phyloP scores from a whole-genome alignment of 2,888 invertebrate species.

The Diaprepes abbreviatus region DNA sequence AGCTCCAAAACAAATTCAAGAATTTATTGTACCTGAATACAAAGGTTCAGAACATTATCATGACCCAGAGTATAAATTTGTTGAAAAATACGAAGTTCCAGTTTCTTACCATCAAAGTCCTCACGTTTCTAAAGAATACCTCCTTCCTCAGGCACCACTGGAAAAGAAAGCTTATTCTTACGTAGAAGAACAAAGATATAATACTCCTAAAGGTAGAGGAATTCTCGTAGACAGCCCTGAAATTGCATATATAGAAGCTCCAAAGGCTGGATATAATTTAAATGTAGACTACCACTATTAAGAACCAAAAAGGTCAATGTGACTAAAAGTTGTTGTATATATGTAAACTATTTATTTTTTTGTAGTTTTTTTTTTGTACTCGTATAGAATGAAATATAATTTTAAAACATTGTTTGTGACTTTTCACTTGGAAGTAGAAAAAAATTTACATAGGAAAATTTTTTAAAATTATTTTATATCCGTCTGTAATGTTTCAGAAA shows the following conservation, averaged over 20 bases:
- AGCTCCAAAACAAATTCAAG: slow-evolving; percentile 18
- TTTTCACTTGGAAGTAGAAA: too few species aligned
- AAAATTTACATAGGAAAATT: too few species aligned
- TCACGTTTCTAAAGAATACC: slow-evolving; percentile 13
- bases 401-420: too few species aligned
- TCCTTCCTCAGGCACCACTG: not conserved
- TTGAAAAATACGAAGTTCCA: not conserved
- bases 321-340: slow-evolving; percentile 6
- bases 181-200: slow-evolving; percentile 31
- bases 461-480: too few species aligned
- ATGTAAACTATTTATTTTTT: slow-evolving; percentile 14
- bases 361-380: too few species aligned
- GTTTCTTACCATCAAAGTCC: slow-evolving; percentile 17
- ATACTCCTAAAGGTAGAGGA: slow-evolving; percentile 29
- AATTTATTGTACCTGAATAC: slow-evolving; percentile 25
- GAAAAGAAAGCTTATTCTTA: slow-evolving; percentile 23
- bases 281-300: not conserved
- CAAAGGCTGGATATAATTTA: slow-evolving; percentile 5
- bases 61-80: slow-evolving; percentile 16
- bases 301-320: not conserved
- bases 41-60: slow-evolving; percentile 6
- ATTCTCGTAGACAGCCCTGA: slow-evolving; percentile 13
- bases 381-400: too few species aligned
- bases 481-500: too few species aligned
- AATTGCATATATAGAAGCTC: slow-evolving; percentile 2